Conservation (phyloP, 2,113 vertebrate species). For the Pseudopipra pipra region DNA sequence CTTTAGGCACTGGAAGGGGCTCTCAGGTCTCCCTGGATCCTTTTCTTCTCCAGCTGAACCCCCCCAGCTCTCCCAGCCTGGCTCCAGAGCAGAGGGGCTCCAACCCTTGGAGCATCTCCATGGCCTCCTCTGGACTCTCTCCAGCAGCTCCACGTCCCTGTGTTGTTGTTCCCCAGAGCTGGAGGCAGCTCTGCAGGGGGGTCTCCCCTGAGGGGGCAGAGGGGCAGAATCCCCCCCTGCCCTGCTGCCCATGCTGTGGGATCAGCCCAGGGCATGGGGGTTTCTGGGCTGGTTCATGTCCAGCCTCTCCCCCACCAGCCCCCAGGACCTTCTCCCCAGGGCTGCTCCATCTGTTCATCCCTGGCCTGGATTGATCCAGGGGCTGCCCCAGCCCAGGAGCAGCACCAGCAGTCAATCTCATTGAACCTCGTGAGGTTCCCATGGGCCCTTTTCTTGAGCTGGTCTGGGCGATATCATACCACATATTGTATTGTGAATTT, state of each 20-base stretch:
- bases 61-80: background rate
- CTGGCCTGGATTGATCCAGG: accelerated
- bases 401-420: background rate
- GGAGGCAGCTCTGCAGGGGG: background rate
- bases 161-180: background rate
- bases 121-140: background rate
- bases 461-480: too few species aligned
- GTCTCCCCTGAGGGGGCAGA: background rate
- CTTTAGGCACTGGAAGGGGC: background rate
- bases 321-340: background rate
- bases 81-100: background rate
- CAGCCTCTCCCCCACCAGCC: background rate
- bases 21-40: background rate
- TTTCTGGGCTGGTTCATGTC: background rate
- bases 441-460: accelerated
- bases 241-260: background rate
- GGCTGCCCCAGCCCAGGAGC: accelerated
- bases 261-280: background rate
- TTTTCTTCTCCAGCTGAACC: background rate
- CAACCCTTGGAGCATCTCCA: background rate
- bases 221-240: background rate
- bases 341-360: background rate
- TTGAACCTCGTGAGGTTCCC: background rate
- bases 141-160: background rate
- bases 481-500: background rate